These are phyloP conservation scores for Anoura caudifer DNA, from an alignment of 2,113 vertebrate genomes.

Conservation along the genomic window DNA sequence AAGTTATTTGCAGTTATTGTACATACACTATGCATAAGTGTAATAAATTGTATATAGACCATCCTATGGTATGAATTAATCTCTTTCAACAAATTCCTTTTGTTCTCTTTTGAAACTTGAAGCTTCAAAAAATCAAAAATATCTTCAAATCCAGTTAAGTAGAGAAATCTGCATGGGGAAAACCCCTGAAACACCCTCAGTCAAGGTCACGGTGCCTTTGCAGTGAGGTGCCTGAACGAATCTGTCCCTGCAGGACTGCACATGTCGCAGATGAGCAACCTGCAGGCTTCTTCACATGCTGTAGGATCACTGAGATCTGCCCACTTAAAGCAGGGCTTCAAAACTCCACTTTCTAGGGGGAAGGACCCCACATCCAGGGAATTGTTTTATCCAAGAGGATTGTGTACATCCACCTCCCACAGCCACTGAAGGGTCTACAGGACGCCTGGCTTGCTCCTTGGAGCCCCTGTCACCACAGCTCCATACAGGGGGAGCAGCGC, in stretches of 20 bases:
- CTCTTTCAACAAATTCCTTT: not conserved
- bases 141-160: not conserved
- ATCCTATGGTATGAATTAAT: not conserved
- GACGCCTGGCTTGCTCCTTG: not conserved
- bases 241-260: not conserved
- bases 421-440: not conserved
- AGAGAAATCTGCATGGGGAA: not conserved
- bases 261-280: not conserved
- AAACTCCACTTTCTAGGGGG: not conserved
- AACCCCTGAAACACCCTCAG: not conserved
- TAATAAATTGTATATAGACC: not conserved
- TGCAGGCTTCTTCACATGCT: not conserved
- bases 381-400: not conserved
- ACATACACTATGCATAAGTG: not conserved
- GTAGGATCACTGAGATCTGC: not conserved
- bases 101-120: slow-evolving; percentile 39
- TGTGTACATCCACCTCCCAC: not conserved
- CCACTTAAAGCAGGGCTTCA: not conserved
- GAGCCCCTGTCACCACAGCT: not conserved
- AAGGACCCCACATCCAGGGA: not conserved
- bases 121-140: not conserved
- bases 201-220: not conserved
- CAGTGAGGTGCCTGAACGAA: not conserved
- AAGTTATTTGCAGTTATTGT: not conserved
- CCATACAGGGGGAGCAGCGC: not conserved